Percentiles rank a stretch among this genome's conserved stretches.
phyloP scores from a whole-genome alignment of 2,888 invertebrate genomes.

The Sepiola atlantica region DNA sequence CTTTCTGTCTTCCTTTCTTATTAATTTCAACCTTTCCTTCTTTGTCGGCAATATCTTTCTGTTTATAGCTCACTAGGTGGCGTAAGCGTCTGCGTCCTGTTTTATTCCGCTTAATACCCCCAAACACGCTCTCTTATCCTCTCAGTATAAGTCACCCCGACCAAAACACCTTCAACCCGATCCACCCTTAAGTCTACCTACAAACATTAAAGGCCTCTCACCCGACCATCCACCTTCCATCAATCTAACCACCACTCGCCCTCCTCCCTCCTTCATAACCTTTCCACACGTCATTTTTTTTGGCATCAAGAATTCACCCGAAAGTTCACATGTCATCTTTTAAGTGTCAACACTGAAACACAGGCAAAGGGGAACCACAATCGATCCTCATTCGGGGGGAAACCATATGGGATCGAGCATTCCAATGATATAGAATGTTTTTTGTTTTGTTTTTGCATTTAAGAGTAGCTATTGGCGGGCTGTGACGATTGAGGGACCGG shows the following conservation, averaged over 20 bases:
- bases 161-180: not conserved
- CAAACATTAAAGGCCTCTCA: not conserved
- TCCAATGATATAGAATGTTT: not conserved
- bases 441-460: not conserved
- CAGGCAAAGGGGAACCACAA: not conserved
- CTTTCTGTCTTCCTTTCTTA: not conserved
- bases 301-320: not conserved
- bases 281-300: not conserved
- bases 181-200: not conserved
- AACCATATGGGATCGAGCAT: not conserved
- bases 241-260: too few relatives aligned
- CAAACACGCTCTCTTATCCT: too few relatives aligned
- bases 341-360: not conserved
- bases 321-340: constrained; percentile 9
- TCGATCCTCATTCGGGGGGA: not conserved
- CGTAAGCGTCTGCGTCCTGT: not conserved
- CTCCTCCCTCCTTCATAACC: not conserved
- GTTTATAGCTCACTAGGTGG: not conserved
- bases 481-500: not conserved
- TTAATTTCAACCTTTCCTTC: not conserved
- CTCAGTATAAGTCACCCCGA: not conserved
- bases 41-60: not conserved
- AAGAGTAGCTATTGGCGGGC: not conserved
- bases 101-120: not conserved
- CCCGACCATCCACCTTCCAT: not conserved